Base-by-base conservation (phyloP, 2,888 invertebrate genomes). In the Rhaphigaster nebulosa region DNA sequence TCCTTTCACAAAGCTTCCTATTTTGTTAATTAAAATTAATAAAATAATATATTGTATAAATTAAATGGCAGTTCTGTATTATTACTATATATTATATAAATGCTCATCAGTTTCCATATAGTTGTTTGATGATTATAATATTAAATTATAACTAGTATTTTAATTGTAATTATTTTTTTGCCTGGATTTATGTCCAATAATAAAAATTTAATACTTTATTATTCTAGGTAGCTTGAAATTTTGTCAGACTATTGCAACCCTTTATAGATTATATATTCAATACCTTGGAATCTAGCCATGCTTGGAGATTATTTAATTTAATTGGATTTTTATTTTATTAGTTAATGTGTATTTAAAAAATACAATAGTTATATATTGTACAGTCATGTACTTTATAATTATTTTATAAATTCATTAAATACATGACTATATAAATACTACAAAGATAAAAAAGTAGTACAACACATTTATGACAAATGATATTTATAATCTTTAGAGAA, bases 21-120 rank as follows among this genome's bases (percentile, higher is more conserved):
- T 84, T 84, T 84, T 84, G 45, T 84, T 3, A 12, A 84, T 84
- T 41, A 45, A 45, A 84, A 45, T 50, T 45, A 84, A 45, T 45
- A 84, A 26, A 45, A 84, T 41, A 84, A 45, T 84, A 84, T 45
- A 84, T n/a, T 13, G 45, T 50, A 84, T 41, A 45, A 80, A n/a
- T 84, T 84, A 50, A n/a, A 84, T 84, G 45, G n/a, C 84, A 84
- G 13, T 50, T 84, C 26, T 84, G n/a, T 84, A 50, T 84, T 15
- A 88, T 88, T 56, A 88, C 56, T 88, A 88, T 88, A 56, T 54
- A 52, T 88, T 88, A 88, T 34, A 60, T 56, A 88, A 29, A 84
- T 84, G 84, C 84, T 84, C 84, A 84, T 84, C 41, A 26, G 41
- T 76, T 38, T 76, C 26, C 13, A 84, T 84, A 84, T 84, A 45